Percentiles rank a stretch among this genome's conserved stretches.
Conservation (phyloP, 2,888 invertebrate species). For the Noctuana brunneofusca region DNA sequence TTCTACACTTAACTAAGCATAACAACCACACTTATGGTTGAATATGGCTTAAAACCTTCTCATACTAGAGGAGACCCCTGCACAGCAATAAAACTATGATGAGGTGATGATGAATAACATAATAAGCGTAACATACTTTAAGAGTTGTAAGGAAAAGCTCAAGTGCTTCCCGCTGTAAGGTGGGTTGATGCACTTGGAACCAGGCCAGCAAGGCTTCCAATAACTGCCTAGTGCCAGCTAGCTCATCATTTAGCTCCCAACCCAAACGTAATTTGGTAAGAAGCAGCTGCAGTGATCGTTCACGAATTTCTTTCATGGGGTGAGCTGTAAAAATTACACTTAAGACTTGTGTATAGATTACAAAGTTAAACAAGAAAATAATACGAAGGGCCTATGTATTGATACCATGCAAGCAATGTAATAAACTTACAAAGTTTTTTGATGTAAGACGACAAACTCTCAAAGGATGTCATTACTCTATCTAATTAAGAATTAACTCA, state of each 20-base stretch:
- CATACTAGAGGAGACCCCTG: background rate
- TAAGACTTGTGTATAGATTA: background rate
- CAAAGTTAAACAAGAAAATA: background rate
- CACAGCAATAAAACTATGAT: background rate
- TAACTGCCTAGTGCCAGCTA: slow-evolving; percentile 82
- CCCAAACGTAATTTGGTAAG: slow-evolving; percentile 85
- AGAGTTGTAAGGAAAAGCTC: slow-evolving; percentile 80
- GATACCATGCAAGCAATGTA: no score
- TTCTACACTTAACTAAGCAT: no score
- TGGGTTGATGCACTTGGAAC: slow-evolving; percentile 81
- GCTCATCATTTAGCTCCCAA: slow-evolving; percentile 83
- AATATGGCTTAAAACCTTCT: no score
- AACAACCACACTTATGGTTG: no score
- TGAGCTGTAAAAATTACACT: slow-evolving; percentile 67
- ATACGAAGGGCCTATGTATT: no score
- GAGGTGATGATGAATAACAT: background rate
- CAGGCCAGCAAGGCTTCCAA: slow-evolving; percentile 84
- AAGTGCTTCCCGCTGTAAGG: slow-evolving; percentile 82
- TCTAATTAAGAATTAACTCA: background rate
- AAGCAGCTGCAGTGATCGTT: slow-evolving; percentile 78
- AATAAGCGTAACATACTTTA: slow-evolving; percentile 65
- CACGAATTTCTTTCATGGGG: slow-evolving; percentile 81
- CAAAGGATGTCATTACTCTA: background rate
- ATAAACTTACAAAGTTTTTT: slow-evolving; percentile 61
- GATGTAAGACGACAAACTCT: slow-evolving; percentile 50